These are phyloP conservation scores for Ferdinandea cuprea DNA, from an alignment of 2,888 invertebrate species.

Conservation along the genomic window DNA sequence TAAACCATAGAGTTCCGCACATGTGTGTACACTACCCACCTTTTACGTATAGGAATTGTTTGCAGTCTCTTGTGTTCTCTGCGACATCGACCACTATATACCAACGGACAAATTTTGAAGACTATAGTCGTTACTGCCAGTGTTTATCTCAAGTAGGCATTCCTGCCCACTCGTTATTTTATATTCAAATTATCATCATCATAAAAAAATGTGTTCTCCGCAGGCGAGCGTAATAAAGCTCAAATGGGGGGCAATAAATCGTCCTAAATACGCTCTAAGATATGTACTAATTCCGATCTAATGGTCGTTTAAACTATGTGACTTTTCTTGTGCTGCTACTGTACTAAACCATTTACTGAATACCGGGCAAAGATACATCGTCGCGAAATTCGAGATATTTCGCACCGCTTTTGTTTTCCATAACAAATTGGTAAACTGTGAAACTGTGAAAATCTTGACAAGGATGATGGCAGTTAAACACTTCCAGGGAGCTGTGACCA, in stretches of 20 bases:
- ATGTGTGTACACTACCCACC: neutral
- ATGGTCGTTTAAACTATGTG: conserved; percentile 32
- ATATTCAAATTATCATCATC: conserved; percentile 42
- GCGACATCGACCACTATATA: neutral
- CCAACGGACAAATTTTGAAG: neutral
- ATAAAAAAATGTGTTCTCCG: conserved; percentile 7
- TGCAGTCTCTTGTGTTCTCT: neutral
- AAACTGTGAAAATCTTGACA: conserved; percentile 55
- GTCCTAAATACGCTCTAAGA: conserved; percentile 28
- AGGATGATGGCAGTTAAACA: conserved; percentile 48
- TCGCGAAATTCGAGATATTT: conserved; percentile 11
- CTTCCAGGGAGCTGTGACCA: conserved; percentile 34
- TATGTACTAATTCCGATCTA: conserved; percentile 45
- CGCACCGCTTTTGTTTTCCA: neutral
- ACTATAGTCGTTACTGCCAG: neutral
- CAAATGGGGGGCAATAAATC: conserved; percentile 55
- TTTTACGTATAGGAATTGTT: neutral
- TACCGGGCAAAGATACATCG: conserved; percentile 41
- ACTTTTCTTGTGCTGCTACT: conserved; percentile 1
- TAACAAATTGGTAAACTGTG: conserved; percentile 56
- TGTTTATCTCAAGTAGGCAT: neutral
- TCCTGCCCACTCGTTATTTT: conserved; percentile 21
- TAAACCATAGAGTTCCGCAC: conserved; percentile 3
- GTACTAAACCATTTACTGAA: neutral
- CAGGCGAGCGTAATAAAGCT: conserved; percentile 30